A percentile compares a stretch with the other conserved stretches of the same genome.
Evolutionary conservation across 1,140 invertebrate species (phyloP).

Genomic region (Palaemon carinicauda): DNA sequence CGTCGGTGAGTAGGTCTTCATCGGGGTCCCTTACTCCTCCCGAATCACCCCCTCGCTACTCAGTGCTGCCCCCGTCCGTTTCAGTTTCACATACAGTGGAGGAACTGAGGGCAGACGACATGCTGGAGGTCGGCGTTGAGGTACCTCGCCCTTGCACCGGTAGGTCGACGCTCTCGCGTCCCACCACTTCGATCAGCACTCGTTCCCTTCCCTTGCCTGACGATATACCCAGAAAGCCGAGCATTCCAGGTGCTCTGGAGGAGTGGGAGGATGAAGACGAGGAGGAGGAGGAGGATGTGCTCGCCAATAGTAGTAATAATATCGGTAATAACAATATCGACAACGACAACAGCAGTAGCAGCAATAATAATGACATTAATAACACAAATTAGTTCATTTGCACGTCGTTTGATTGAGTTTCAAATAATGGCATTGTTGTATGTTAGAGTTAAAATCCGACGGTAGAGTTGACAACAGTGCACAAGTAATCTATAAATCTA

Average conservation of each 20-base stretch:
- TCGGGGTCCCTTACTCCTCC: neutral
- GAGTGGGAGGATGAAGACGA: conserved; percentile 11
- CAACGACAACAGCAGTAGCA: too few relatives aligned
- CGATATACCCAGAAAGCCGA: conserved; percentile 21
- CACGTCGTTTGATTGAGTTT: too few relatives aligned
- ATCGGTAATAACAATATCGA: too few relatives aligned
- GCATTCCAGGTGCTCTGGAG: conserved; percentile 19
- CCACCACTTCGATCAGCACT: conserved; percentile 42
- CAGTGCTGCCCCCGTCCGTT: neutral
- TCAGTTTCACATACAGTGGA: neutral
- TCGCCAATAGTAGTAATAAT: too few relatives aligned
- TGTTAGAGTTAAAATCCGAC: too few relatives aligned
- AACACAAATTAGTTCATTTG: too few relatives aligned
- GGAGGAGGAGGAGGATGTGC: neutral
- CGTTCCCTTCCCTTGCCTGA: neutral
- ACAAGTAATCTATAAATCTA: too few relatives aligned
- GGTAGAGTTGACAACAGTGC: too few relatives aligned
- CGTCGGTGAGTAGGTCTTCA: neutral
- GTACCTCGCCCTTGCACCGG: conserved; percentile 12
- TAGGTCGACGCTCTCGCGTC: conserved; percentile 18
- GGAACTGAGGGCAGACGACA: neutral
- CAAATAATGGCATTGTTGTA: too few relatives aligned
- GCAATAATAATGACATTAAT: too few relatives aligned
- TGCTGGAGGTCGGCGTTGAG: neutral
- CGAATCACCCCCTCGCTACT: neutral